Evolutionary conservation across 2,797 vertebrate species (phyloP), one percentile per base, ranked within the genome.

Genomic region (Iguana delicatissima): DNA sequence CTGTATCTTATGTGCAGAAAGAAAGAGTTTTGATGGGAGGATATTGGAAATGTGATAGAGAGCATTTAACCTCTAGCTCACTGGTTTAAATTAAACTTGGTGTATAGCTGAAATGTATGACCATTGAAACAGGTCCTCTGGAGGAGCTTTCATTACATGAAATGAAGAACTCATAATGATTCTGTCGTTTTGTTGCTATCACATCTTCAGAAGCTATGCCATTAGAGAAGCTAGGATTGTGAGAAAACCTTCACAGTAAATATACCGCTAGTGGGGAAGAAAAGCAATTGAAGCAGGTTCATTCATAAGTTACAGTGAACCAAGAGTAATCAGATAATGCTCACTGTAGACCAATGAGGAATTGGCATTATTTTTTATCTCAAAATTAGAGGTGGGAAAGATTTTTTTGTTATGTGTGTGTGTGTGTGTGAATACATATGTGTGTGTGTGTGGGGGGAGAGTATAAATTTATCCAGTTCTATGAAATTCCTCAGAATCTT

Each of bases 51-150:
- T 55, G 18, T 2, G 55, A 84, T 42, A 62, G 7, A 89, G 38
- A 76, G 55, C 35, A 24, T 89, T 89, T 89, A 76, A 84, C 72
- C 62, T 85, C 62, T 64, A 38, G 46, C 13, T 86, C 24, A 10
- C 29, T 59, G 77, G 35, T 57, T 90, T 79, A 85, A 85, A 80
- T 69, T 55, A 42, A 73, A 62, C 64, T 29, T 57, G 18, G 16
- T 24, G 4, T 26, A 22, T 59, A 3, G 26, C 3, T 32, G 35
- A 82, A 73, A 82, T 72, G 0, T 14, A 57, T 38, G 80, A 12
- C 7, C 2, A 20, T 4, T 50, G 16, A 2, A 50, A 12, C 2
- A 10, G 14, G 32, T 57, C 22, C 6, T 80, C 24, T 57, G n/a
- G 22, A 57, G 3, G 50, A 46, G 46, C 14, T 84, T 69, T 79